phyloP scores from a whole-genome alignment of 2,797 vertebrate genomes.

The Chelidonichthys spinosus region DNA sequence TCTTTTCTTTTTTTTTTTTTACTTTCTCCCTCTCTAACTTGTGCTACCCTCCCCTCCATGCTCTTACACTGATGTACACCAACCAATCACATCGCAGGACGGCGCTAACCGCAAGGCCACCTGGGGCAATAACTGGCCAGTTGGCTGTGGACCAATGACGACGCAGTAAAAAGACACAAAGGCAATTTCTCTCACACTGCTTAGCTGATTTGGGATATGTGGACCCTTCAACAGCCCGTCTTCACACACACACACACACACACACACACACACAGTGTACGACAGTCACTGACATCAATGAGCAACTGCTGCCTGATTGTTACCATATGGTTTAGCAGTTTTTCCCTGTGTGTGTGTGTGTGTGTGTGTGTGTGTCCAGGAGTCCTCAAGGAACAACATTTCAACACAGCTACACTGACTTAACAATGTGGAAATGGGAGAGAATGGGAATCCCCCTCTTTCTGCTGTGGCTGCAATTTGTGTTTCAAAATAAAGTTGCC shows the following conservation, averaged over 20 bases:
- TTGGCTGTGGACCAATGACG: constrained; percentile 51
- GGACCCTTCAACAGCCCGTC: constrained; percentile 60
- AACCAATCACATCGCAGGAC: constrained; percentile 46
- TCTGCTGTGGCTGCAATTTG: constrained; percentile 62
- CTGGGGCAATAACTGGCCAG: constrained; percentile 54
- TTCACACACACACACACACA: constrained; percentile 19
- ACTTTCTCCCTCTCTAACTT: constrained; percentile 35
- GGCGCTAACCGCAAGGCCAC: constrained; percentile 46
- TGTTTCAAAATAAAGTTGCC: constrained; percentile 55
- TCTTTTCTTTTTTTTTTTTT: constrained; percentile 4
- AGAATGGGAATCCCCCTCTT: constrained; percentile 68
- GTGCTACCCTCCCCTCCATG: background rate
- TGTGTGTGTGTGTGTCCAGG: constrained; percentile 44
- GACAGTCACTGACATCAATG: constrained; percentile 82
- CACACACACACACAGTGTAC: constrained; percentile 41
- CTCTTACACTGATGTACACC: constrained; percentile 30
- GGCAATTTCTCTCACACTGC: constrained; percentile 40
- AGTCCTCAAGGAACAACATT: constrained; percentile 71
- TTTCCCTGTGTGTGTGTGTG: constrained; percentile 37
- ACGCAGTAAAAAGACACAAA: constrained; percentile 26
- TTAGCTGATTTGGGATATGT: constrained; percentile 61
- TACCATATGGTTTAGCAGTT: constrained; percentile 76
- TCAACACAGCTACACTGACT: constrained; percentile 67
- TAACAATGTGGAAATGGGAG: constrained; percentile 54
- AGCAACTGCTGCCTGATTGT: constrained; percentile 79